phyloP scores from a whole-genome alignment of 2,888 invertebrate species.

The Drosophila nr. perissopoda region DNA sequence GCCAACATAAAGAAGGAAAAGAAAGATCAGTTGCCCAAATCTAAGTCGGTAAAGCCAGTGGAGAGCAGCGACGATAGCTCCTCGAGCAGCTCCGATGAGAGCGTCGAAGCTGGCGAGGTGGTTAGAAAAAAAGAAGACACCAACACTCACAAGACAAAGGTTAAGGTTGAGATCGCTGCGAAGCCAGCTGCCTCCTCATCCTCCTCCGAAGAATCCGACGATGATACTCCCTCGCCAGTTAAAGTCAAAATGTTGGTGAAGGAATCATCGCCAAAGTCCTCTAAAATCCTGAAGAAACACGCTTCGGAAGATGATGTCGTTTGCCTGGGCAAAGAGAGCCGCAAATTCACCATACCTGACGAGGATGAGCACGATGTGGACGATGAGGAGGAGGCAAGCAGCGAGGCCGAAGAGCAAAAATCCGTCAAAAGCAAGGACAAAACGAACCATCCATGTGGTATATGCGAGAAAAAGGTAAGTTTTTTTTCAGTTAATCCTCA shows the following conservation, averaged over 20 bases:
- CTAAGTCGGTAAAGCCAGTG: background rate
- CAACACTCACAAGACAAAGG: constrained; percentile 14
- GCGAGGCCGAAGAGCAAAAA: constrained; percentile 25
- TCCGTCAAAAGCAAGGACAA: constrained; percentile 25
- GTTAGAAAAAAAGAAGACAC: constrained; percentile 20
- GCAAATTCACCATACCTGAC: constrained; percentile 71
- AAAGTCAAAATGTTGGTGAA: constrained; percentile 36
- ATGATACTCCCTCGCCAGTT: constrained; percentile 25
- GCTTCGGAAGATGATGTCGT: constrained; percentile 81
- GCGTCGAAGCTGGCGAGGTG: constrained; percentile 52
- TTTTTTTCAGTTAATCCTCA: background rate
- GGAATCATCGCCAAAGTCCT: constrained; percentile 24
- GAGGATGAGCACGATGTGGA: constrained; percentile 53
- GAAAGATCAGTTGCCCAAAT: constrained; percentile 15
- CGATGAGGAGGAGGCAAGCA: constrained; percentile 21
- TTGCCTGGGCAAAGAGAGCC: constrained; percentile 76
- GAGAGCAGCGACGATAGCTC: constrained; percentile 51
- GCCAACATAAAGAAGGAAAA: constrained; percentile 64
- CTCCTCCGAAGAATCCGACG: constrained; percentile 48
- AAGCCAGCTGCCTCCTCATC: constrained; percentile 43
- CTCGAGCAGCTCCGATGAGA: constrained; percentile 55
- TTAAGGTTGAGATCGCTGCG: constrained; percentile 8
- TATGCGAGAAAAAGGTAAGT: constrained; percentile 81
- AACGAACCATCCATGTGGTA: constrained; percentile 55
- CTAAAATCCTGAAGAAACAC: constrained; percentile 31